phyloP scores from a whole-genome alignment of 1,140 invertebrate species.

The Leptonema lineaticorne region DNA sequence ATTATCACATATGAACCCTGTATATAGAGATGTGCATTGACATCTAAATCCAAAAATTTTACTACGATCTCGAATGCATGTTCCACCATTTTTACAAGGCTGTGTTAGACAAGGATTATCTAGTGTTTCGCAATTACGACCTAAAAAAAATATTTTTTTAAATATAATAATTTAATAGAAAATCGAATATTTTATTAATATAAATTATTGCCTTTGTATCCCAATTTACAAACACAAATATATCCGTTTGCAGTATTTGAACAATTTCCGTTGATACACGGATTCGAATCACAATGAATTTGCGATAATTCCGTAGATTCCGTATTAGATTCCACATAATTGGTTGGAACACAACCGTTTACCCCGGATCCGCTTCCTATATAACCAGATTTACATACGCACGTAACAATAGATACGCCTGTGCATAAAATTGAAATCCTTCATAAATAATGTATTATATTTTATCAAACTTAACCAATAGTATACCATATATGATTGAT shows the following conservation, averaged over 20 bases:
- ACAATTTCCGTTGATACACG: constrained; percentile 71
- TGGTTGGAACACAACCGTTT: constrained; percentile 66
- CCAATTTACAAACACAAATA: constrained; percentile 60
- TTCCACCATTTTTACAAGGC: constrained; percentile 82
- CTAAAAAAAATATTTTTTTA: too few relatives aligned
- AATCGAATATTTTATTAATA: too few relatives aligned
- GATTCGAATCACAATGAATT: constrained; percentile 61
- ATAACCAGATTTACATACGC: constrained; percentile 79
- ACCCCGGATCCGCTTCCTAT: constrained; percentile 77
- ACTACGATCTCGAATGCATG: constrained; percentile 60
- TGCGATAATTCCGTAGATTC: constrained; percentile 41
- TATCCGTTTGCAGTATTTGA: constrained; percentile 50
- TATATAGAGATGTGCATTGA: constrained; percentile 57
- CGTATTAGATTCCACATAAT: constrained; percentile 40
- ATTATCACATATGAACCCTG: constrained; percentile 43
- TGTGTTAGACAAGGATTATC: constrained; percentile 65
- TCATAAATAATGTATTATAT: too few relatives aligned
- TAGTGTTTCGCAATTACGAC: constrained; percentile 59
- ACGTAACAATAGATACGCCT: constrained; percentile 64
- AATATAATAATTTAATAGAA: not conserved
- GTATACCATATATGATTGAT: too few relatives aligned
- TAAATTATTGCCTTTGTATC: constrained; percentile 59
- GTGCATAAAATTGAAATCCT: constrained; percentile 53
- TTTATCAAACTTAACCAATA: too few relatives aligned
- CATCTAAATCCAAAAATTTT: constrained; percentile 55